phyloP scores from a whole-genome alignment of 2,888 invertebrate species.

The Epinotia nisella region DNA sequence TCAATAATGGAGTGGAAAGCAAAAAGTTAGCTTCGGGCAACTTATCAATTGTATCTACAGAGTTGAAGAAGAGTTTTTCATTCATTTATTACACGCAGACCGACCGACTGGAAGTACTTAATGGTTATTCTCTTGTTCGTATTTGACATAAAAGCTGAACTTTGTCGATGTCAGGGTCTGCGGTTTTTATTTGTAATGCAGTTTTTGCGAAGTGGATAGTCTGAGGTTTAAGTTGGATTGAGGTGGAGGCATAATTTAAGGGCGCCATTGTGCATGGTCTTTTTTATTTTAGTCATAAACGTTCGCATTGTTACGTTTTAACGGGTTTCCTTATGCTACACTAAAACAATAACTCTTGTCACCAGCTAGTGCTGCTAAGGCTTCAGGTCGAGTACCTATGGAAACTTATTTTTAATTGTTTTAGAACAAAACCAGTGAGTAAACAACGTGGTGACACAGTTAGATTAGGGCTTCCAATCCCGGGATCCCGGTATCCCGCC shows the following conservation, averaged over 20 bases:
- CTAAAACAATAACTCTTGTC: neutral
- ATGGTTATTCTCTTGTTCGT: slow-evolving; percentile 72
- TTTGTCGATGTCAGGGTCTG: slow-evolving; percentile 64
- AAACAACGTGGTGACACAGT: too few relatives aligned
- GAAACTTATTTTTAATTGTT: too few relatives aligned
- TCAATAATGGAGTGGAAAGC: slow-evolving; percentile 73
- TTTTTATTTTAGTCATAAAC: slow-evolving; percentile 4
- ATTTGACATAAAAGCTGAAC: slow-evolving; percentile 70
- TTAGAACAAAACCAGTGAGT: too few relatives aligned
- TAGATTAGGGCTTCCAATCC: too few relatives aligned
- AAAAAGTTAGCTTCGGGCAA: slow-evolving; percentile 74
- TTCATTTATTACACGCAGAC: slow-evolving; percentile 76
- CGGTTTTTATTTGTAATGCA: slow-evolving; percentile 66
- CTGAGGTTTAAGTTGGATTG: slow-evolving; percentile 58
- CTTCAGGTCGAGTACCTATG: too few relatives aligned
- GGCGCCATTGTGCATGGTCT: slow-evolving; percentile 21
- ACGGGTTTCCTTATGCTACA: neutral
- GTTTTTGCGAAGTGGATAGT: slow-evolving; percentile 62
- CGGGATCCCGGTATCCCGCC: too few relatives aligned
- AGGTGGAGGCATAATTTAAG: slow-evolving; percentile 55
- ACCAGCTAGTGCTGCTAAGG: neutral
- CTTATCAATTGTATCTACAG: slow-evolving; percentile 78
- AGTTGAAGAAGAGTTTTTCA: slow-evolving; percentile 72
- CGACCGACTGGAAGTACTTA: slow-evolving; percentile 71
- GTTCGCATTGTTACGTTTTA: neutral